Evolutionary conservation across 2,113 vertebrate species (phyloP).

Genomic region (Pampusana beccarii): DNA sequence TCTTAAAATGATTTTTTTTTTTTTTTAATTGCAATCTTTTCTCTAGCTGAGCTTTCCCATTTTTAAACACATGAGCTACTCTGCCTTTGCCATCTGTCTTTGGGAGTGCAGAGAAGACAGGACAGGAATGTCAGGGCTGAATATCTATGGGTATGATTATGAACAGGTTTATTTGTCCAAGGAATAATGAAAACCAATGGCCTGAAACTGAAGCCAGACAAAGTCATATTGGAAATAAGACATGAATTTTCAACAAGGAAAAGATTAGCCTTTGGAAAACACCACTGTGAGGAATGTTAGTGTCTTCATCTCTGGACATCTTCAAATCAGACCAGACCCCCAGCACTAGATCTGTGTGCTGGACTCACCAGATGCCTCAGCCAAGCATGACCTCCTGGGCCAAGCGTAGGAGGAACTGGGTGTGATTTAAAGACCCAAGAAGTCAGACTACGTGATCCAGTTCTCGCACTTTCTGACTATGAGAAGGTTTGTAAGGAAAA

Average conservation of each 20-base stretch:
- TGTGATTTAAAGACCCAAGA: not conserved
- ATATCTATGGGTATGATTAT: not conserved
- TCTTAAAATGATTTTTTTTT: not conserved
- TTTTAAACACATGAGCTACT: not conserved
- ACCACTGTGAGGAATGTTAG: not conserved
- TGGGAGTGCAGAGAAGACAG: not conserved
- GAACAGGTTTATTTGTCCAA: conserved; percentile 25
- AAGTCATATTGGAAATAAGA: conserved; percentile 9
- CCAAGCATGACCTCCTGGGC: not conserved
- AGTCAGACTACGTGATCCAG: not conserved
- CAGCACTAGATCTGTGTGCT: fast-evolving
- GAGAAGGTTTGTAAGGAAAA: not conserved
- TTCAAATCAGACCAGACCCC: not conserved
- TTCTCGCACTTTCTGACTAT: not conserved
- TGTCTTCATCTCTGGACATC: conserved; percentile 4
- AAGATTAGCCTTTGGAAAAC: conserved; percentile 19
- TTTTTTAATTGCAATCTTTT: not conserved
- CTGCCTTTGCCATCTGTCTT: not conserved
- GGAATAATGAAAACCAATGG: conserved; percentile 49
- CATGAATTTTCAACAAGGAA: not conserved
- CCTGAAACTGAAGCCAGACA: conserved; percentile 21
- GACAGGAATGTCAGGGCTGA: not conserved
- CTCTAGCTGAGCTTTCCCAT: not conserved
- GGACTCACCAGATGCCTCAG: not conserved
- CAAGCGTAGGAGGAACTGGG: not conserved